phyloP scores from a whole-genome alignment of 2,888 invertebrate species.

The Plebejus anna region DNA sequence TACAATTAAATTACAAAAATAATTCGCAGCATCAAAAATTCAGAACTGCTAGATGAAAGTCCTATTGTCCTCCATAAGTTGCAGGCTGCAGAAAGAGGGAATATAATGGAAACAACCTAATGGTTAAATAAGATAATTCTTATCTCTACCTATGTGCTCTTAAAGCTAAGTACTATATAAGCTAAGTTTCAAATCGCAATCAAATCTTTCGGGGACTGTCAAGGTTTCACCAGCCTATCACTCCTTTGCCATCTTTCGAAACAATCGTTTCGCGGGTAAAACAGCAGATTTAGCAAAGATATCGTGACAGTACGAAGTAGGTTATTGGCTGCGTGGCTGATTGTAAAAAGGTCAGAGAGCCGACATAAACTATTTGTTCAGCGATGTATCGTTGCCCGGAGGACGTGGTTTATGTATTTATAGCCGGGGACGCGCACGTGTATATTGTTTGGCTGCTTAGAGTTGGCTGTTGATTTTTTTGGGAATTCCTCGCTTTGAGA shows the following conservation, averaged over 20 bases:
- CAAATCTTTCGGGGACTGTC: too few species aligned
- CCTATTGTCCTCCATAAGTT: background rate
- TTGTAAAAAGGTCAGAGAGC: slow-evolving; percentile 60
- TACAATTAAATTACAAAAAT: background rate
- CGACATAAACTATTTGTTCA: slow-evolving; percentile 41
- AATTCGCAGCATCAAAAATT: background rate
- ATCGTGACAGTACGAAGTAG: background rate
- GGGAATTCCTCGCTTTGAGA: background rate
- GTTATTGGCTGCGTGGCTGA: slow-evolving; percentile 35
- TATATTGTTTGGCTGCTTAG: background rate
- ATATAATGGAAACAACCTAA: too few species aligned
- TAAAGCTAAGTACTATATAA: too few species aligned
- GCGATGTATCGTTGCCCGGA: background rate
- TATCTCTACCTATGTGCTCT: too few species aligned
- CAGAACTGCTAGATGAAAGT: background rate
- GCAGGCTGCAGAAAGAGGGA: background rate
- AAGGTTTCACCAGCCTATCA: too few species aligned
- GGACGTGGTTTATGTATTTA: slow-evolving; percentile 6
- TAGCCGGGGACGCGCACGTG: background rate
- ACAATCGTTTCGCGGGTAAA: background rate
- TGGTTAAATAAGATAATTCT: too few species aligned
- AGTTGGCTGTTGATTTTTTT: background rate
- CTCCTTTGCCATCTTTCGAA: too few species aligned
- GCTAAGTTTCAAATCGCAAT: too few species aligned
- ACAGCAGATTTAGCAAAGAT: background rate